Base-by-base conservation (phyloP, 2,888 invertebrate species). In the Pristionchus japonicus region DNA sequence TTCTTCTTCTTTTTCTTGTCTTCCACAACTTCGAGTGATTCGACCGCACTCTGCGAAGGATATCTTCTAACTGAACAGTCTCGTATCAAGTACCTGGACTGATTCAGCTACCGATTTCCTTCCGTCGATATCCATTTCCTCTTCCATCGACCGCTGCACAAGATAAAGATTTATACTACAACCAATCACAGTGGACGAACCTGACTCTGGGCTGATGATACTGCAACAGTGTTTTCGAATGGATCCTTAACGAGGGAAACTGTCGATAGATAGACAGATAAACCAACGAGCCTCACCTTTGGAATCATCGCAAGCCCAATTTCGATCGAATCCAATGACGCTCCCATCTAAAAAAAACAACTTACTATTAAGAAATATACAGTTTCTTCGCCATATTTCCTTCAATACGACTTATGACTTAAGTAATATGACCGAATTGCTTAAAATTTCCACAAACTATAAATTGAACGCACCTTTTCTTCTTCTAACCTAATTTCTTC, bases 1-100 rank as follows among this genome's bases (percentile, higher is more conserved):
- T 47, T 86, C 47, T 67, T 43, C 17, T 37, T 67, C 37, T 86
- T 86, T 47, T 86, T 86, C 20, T 20, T 13, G 31, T 86, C 64
- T 43, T 37, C 20, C n/a, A 37, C 47, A 34, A 23, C 20, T 47
- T 86, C 67, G 52, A 61, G 13, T 40, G 61, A 61, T 37, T 34
- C n/a, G n/a, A n/a, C 84, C n/a, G 23, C 43, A 47, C 52, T 40
- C 31, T 47, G 3, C 20, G 31, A 47, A 34, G 37, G 20, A 37
- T 23, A 37, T 37, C n/a, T 49, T 61, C 34, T 70, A n/a, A n/a
- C 47, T 40, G 23, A 61, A 61, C n/a, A 27, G 23, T 27, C 23
- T 9, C 27, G 61, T 23, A 13, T 9, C 11, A 67, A 37, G n/a
- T 34, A 74, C 74, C 40, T 40, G 43, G 7, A 40, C 23, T 6